Conservation (phyloP, 2,113 vertebrate genomes). For the Hippocampus zosterae region DNA sequence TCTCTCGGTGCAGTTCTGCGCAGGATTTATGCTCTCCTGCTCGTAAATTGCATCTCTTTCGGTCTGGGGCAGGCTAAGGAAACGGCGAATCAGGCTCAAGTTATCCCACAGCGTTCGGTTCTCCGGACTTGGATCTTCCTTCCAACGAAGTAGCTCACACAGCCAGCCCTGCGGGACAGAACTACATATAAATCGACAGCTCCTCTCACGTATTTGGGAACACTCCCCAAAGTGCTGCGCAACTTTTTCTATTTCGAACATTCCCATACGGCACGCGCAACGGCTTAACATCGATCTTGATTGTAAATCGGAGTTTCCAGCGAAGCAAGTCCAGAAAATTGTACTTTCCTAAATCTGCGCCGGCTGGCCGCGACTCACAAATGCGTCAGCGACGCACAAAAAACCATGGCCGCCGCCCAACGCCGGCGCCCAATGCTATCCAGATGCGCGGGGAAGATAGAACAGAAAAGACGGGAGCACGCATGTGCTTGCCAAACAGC, state of each 20-base stretch:
- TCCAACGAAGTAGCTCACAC: constrained; percentile 93
- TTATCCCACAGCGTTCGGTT: constrained; percentile 95
- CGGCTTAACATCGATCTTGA: too few relatives aligned
- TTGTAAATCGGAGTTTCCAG: neutral
- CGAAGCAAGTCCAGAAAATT: neutral
- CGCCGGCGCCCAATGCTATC: constrained; percentile 60
- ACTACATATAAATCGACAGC: neutral
- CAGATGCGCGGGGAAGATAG: constrained; percentile 69
- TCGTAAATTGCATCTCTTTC: constrained; percentile 93
- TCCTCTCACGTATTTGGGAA: neutral
- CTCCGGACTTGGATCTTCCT: constrained; percentile 90
- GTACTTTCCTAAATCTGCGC: constrained; percentile 15
- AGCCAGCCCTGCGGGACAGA: constrained; percentile 80
- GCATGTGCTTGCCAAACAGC: constrained; percentile 58
- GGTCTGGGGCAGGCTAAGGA: constrained; percentile 87
- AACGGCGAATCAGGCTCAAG: constrained; percentile 91
- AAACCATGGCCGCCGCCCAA: constrained; percentile 55
- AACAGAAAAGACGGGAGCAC: constrained; percentile 50
- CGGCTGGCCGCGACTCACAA: neutral
- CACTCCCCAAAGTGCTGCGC: neutral
- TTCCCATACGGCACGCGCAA: too few relatives aligned
- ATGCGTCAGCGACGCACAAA: neutral
- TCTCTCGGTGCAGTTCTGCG: constrained; percentile 83
- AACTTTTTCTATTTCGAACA: neutral
- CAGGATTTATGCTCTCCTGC: constrained; percentile 82